These are phyloP conservation scores for Esox lucius DNA, from an alignment of 2,797 vertebrate genomes.

Conservation along the genomic window DNA sequence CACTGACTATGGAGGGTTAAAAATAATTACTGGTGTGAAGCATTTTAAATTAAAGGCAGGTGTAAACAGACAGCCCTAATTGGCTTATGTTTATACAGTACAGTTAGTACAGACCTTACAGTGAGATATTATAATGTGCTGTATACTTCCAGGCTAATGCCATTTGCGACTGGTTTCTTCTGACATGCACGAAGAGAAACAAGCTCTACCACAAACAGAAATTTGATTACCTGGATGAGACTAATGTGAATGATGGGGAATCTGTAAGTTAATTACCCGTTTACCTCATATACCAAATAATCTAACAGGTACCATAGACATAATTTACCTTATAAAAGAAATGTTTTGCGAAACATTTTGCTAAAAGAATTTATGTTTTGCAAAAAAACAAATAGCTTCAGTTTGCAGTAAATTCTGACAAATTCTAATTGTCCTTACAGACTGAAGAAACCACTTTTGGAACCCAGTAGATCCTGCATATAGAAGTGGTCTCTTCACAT, in stretches of 20 bases:
- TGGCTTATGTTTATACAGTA: neutral
- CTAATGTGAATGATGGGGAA: conserved; percentile 55
- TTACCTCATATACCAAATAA: neutral
- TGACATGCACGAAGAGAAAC: conserved; percentile 79
- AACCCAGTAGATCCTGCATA: conserved; percentile 43
- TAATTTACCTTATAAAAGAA: conserved; percentile 45
- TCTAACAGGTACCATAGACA: neutral
- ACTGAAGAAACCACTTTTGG: conserved; percentile 50
- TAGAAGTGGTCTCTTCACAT: neutral
- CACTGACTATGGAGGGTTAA: no score
- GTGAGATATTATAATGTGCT: neutral
- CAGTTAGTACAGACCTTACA: no score
- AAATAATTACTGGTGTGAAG: no score
- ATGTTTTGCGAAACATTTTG: no score
- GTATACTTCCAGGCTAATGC: conserved; percentile 70
- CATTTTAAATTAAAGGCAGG: no score
- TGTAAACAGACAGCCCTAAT: no score
- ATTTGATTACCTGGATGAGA: conserved; percentile 76
- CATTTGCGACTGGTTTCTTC: conserved; percentile 80
- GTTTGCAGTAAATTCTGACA: no score
- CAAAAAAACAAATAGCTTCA: no score
- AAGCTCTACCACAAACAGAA: conserved; percentile 82
- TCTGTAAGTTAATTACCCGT: conserved; percentile 36
- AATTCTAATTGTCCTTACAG: conserved; percentile 39
- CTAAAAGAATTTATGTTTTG: no score